Base-by-base conservation (phyloP, 2,797 vertebrate genomes). In the Micromesistius poutassou region DNA sequence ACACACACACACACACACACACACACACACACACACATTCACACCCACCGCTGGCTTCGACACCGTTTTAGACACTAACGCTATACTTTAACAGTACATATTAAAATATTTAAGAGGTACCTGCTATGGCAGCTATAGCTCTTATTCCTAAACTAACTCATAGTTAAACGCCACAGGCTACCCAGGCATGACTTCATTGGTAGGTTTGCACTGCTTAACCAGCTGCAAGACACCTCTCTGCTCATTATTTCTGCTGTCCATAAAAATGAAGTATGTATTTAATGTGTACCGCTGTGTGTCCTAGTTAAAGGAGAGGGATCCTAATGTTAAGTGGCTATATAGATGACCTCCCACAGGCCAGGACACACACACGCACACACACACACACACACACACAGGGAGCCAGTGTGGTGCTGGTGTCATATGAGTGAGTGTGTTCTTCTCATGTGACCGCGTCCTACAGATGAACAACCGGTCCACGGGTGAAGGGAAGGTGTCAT, bases 341-440 rank as follows among this genome's bases (percentile, higher is more conserved):
- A 68, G 62, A 28, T 68, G 62, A 68, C 62, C 62, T 68, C 62
- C 25, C 62, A 62, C 22, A 62, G 55, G 55, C 62, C 62, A 68
- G 62, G 10, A 68, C 62, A 68, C 7, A 68, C n/a, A 68, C 62
- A 68, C 62, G 28, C 62, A 68, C 25, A 66, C 4, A 31, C 55
- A n/a, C 36, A 31, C 35, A 62, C 55, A 62, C 55, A 62, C 55
- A 62, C 55, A 68, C 62, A 66, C 62, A 68, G n/a, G 12, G n/a
- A 68, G n/a, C 9, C 62, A 12, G 62, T 25, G 55, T 62, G 50
- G 46, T 71, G 71, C 35, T 66, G 68, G 71, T 77, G 72, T 74
- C 74, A 79, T 80, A 40, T 73, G 77, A 70, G 40, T 73, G 77
- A 70, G 74, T 76, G 72, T 28, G 62, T 28, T 55, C 74, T 30